Conservation (phyloP, 1,140 invertebrate genomes). For the Megalopta genalis region DNA sequence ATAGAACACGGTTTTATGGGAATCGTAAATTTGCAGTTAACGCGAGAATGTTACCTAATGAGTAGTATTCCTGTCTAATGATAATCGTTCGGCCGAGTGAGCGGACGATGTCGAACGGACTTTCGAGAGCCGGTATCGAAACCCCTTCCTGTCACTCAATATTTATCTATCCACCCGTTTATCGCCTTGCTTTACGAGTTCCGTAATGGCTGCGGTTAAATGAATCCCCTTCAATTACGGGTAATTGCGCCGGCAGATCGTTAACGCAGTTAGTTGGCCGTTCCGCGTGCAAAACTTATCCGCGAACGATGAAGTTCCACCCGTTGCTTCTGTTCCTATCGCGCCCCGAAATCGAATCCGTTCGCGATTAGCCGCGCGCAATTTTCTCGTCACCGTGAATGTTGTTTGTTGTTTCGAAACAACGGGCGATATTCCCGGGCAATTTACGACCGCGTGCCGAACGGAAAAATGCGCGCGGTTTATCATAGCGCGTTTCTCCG, state of each 20-base stretch:
- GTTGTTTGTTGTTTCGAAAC: no score
- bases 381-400: neutral
- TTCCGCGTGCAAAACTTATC: constrained; percentile 26
- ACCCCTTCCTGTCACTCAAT: constrained; percentile 8
- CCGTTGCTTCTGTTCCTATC: constrained; percentile 10
- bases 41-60: neutral
- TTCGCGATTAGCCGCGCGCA: neutral
- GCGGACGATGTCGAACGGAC: neutral
- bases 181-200: constrained; percentile 24
- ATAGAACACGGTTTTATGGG: neutral
- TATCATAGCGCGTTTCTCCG: no score
- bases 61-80: neutral
- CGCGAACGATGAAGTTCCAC: constrained; percentile 28
- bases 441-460: no score
- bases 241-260: constrained; percentile 10
- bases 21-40: neutral
- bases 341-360: neutral
- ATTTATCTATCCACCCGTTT: constrained; percentile 30
- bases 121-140: neutral
- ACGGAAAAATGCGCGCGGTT: no score
- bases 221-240: constrained; percentile 40
- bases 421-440: no score
- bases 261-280: constrained; percentile 31
- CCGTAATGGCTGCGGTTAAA: constrained; percentile 29
- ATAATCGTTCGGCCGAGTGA: constrained; percentile 10